These are phyloP conservation scores for Salvelinus sp. DNA, from an alignment of 2,113 vertebrate species.

Conservation along the genomic window DNA sequence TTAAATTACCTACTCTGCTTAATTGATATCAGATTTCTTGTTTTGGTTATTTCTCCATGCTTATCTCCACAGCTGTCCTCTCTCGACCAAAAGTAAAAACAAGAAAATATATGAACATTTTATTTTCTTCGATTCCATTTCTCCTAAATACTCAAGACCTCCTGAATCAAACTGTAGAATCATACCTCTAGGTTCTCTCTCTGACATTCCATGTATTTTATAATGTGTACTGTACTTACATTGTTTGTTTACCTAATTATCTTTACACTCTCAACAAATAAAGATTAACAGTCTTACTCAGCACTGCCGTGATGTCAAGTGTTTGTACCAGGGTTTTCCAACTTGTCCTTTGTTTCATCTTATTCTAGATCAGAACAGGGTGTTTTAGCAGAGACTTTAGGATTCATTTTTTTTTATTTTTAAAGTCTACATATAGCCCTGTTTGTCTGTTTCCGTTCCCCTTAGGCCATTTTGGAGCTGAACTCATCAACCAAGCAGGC, in stretches of 20 bases:
- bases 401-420: too few species aligned
- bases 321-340: too few species aligned
- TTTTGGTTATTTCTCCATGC: background rate
- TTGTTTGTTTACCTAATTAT: conserved; percentile 57
- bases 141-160: conserved; percentile 46
- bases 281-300: conserved; percentile 59
- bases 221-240: conserved; percentile 66
- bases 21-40: background rate
- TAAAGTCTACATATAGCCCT: too few species aligned
- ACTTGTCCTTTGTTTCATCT: too few species aligned
- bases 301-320: background rate
- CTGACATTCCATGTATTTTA: conserved; percentile 70
- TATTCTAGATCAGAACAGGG: too few species aligned
- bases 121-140: background rate
- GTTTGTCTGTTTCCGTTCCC: too few species aligned
- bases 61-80: conserved; percentile 83
- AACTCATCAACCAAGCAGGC: too few species aligned
- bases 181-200: conserved; percentile 36
- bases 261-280: conserved; percentile 73
- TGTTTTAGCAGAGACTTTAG: too few species aligned
- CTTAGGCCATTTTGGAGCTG: too few species aligned
- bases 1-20: background rate
- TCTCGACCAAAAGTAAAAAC: conserved; percentile 86
- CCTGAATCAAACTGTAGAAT: conserved; percentile 29
- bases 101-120: conserved; percentile 11